These are phyloP conservation scores for Zalophus californianus DNA, from an alignment of 2,797 vertebrate genomes.

Conservation along the genomic window DNA sequence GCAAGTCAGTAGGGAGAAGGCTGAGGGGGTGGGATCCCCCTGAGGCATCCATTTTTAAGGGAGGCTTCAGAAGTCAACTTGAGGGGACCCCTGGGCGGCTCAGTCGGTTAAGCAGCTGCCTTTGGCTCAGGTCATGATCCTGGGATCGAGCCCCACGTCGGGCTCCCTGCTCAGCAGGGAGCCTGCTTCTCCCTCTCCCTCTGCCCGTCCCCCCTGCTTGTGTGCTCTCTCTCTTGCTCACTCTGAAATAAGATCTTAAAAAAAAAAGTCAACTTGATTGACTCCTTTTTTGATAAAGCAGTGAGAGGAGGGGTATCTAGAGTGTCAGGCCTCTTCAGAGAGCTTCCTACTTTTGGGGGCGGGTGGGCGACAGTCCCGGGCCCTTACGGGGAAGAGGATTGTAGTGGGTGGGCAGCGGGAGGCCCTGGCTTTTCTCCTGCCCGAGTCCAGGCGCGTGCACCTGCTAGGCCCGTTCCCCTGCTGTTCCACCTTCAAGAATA, in stretches of 20 bases:
- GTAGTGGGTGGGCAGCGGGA: not conserved
- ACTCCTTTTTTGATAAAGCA: not conserved
- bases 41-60: not conserved
- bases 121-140: not conserved
- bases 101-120: not conserved
- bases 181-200: not conserved
- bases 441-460: fast-evolving
- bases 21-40: not conserved
- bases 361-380: not conserved
- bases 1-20: not conserved
- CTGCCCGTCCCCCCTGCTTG: not conserved
- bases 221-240: not conserved
- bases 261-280: not conserved
- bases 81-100: not conserved
- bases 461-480: fast-evolving
- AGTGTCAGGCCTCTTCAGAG: not conserved
- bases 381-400: not conserved
- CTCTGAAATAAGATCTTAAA: not conserved
- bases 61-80: not conserved
- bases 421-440: not conserved
- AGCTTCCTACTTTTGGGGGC: not conserved
- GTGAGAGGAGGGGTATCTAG: not conserved
- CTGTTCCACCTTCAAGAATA: not conserved
- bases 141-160: not conserved
- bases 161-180: not conserved